Evolutionary conservation across 2,113 vertebrate species (phyloP).

Genomic region (Chaetorhynchus papuensis): DNA sequence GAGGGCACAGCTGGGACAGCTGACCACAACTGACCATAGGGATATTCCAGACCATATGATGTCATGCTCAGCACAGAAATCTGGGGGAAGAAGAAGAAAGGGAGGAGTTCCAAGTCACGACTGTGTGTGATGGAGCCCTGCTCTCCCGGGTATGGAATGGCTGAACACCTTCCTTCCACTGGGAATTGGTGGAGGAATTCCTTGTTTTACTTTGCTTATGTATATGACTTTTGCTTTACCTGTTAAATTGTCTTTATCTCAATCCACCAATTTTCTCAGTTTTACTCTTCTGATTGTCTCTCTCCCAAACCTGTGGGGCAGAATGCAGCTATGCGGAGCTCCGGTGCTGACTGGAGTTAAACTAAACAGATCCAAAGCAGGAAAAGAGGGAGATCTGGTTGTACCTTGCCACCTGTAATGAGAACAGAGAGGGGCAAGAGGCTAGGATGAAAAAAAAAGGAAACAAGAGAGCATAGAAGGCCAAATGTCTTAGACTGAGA

Average conservation of each 20-base stretch:
- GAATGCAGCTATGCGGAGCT: background rate
- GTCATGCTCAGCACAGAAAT: background rate
- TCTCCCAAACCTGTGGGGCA: background rate
- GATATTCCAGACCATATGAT: background rate
- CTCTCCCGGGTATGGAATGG: too few species aligned
- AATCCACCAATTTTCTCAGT: background rate
- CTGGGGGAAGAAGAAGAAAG: background rate
- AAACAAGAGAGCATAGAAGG: background rate
- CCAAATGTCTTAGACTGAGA: background rate
- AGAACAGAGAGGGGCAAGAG: accelerated
- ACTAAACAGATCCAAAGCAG: background rate
- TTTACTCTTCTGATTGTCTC: background rate
- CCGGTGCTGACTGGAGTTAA: background rate
- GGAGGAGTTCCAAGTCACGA: background rate
- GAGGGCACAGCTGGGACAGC: background rate
- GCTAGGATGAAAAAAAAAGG: background rate
- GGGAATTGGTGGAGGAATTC: background rate
- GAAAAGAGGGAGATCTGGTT: background rate
- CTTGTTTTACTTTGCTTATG: background rate
- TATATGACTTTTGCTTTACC: background rate
- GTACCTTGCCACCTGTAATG: accelerated
- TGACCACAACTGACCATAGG: background rate
- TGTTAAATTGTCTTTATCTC: background rate
- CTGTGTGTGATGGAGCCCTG: background rate
- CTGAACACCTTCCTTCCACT: background rate